These are phyloP conservation scores for Elmis aenea DNA, from an alignment of 2,888 invertebrate species.

Conservation along the genomic window DNA sequence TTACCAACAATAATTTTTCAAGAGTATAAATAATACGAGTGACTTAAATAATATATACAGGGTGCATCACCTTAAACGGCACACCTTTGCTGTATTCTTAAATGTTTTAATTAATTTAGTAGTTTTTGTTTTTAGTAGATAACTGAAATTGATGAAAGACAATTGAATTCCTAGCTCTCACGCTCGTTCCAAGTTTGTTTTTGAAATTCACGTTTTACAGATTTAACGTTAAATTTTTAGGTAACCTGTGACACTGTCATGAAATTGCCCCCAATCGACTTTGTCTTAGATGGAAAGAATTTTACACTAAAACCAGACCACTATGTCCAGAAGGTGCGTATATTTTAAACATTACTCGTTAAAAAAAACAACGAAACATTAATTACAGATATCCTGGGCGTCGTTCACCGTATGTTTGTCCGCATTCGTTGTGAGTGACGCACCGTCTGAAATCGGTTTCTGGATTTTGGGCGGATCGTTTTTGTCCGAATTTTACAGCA, in stretches of 20 bases:
- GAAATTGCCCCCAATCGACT: constrained; percentile 55
- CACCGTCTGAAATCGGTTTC: constrained; percentile 22
- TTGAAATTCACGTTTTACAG: no score
- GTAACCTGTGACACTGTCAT: constrained; percentile 58
- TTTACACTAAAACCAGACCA: constrained; percentile 59
- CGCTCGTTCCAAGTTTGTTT: no score
- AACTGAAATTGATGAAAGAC: no score
- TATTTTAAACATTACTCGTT: constrained; percentile 1
- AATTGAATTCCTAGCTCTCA: no score
- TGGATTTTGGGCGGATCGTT: constrained; percentile 51
- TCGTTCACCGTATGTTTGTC: constrained; percentile 45
- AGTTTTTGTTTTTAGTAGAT: no score
- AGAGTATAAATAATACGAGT: no score
- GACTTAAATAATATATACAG: no score
- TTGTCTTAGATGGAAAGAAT: constrained; percentile 53
- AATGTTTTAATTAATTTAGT: no score
- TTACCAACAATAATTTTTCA: no score
- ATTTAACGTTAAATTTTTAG: no score
- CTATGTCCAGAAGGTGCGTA: constrained; percentile 52
- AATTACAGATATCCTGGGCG: constrained; percentile 41
- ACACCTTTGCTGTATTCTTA: no score
- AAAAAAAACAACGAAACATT: not conserved
- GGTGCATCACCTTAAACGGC: no score
- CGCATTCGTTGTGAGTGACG: constrained; percentile 39
- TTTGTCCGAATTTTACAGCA: constrained; percentile 48